Evolutionary conservation across 2,113 vertebrate genomes (phyloP).

Genomic region (Hippocampus guttulatus): DNA sequence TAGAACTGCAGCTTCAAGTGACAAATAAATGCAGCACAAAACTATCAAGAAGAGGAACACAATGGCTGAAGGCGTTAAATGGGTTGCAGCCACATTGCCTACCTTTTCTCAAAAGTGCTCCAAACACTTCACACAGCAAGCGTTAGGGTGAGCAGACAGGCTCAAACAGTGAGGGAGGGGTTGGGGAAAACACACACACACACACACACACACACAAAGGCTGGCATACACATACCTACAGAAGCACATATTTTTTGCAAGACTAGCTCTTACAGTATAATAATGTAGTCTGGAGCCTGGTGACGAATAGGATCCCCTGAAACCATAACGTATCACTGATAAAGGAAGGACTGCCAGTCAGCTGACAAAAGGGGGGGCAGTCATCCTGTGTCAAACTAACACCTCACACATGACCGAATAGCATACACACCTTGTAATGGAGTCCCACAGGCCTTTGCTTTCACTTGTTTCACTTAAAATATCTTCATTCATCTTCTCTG

Average conservation of each 20-base stretch:
- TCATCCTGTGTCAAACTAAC: constrained; percentile 3
- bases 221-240: constrained; percentile 69
- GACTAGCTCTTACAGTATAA: constrained; percentile 73
- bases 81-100: constrained; percentile 58
- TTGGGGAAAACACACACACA: not conserved
- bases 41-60: constrained; percentile 10
- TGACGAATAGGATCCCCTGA: constrained; percentile 61
- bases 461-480: constrained; percentile 71
- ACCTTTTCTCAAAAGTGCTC: constrained; percentile 78
- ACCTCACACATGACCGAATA: not conserved
- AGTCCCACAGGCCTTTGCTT: constrained; percentile 75
- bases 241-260: constrained; percentile 73
- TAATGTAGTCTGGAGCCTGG: constrained; percentile 63
- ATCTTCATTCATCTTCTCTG: constrained; percentile 75
- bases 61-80: constrained; percentile 36
- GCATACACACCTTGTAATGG: constrained; percentile 70
- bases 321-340: constrained; percentile 48
- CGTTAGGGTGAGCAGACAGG: constrained; percentile 68
- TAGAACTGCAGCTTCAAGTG: constrained; percentile 9
- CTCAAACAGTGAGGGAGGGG: constrained; percentile 65
- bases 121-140: constrained; percentile 77
- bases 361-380: not conserved
- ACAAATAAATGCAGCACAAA: constrained; percentile 44
- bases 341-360: constrained; percentile 26
- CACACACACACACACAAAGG: constrained; percentile 32